Base-by-base conservation (phyloP, 2,888 invertebrate genomes). In the Laothoe populi region DNA sequence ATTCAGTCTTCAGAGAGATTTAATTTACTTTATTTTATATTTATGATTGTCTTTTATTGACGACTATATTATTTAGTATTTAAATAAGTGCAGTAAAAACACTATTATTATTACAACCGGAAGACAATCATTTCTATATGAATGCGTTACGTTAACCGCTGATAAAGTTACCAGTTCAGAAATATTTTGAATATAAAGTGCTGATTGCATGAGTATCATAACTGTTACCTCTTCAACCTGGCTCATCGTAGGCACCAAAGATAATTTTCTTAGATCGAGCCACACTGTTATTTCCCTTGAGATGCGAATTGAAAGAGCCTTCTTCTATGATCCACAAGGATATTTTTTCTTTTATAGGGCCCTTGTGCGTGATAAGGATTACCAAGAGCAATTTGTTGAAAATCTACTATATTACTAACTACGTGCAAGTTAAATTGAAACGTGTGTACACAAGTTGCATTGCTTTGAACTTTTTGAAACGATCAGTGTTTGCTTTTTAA, bases 271-370 rank as follows among this genome's bases (percentile, higher is more conserved):
- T 62, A 70, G 70, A 71, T 73, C 70, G 64, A 64, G 70, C 65
- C 66, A 65, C 65, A 63, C 62, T 69, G 72, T 81, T 78, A 80
- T 79, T 82, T 81, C 78, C 79, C 82, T 40, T 11, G 79, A 70
- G 81, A 63, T 66, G 58, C 64, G 70, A 75, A 74, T 76, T 73
- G 72, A 71, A 75, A 79, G 71, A 66, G 69, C 71, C 67, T 67
- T 70, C 53, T 60, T 65, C 63, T 66, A 64, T 57, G 53, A 66
- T 61, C 46, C 49, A 40, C 59, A n/a, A 63, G 48, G 23, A 64
- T 65, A 67, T 64, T 67, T 65, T 69, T 64, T 60, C 35, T 24
- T 23, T 3, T 23, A 8, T 19, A 23, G 23, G 7, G 26, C n/a
- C 24, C 31, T 11, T 46, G 19, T 26, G 60, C n/a, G 35, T 35